These are phyloP conservation scores for Drosophila neoperkinsi DNA, from an alignment of 2,888 invertebrate species.

Conservation along the genomic window DNA sequence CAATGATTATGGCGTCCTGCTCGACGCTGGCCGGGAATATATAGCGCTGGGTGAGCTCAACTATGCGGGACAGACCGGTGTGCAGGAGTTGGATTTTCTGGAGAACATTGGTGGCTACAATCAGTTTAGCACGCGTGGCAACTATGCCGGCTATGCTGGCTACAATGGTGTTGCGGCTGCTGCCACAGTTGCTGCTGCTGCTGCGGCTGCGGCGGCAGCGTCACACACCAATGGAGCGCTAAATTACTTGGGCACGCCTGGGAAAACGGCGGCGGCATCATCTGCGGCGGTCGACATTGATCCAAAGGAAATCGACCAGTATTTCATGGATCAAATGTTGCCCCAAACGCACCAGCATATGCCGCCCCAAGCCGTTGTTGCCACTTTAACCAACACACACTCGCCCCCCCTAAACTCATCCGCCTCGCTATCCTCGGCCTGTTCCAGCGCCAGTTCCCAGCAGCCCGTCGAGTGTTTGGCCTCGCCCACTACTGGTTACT, in stretches of 20 bases:
- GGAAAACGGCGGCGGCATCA: slow-evolving; percentile 33
- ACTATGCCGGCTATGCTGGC: slow-evolving; percentile 36
- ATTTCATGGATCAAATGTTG: slow-evolving; percentile 84
- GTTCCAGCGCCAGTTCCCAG: slow-evolving; percentile 71
- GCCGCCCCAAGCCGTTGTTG: not conserved
- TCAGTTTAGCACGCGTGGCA: slow-evolving; percentile 35
- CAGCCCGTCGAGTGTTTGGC: slow-evolving; percentile 61
- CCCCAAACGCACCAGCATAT: slow-evolving; percentile 72
- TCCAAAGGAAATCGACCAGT: slow-evolving; percentile 85
- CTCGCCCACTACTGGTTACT: slow-evolving; percentile 57
- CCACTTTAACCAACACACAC: slow-evolving; percentile 30
- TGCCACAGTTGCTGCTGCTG: slow-evolving; percentile 11
- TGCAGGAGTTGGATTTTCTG: slow-evolving; percentile 66
- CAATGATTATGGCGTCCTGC: slow-evolving; percentile 73
- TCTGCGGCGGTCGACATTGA: slow-evolving; percentile 75
- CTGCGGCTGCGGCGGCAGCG: slow-evolving; percentile 50
- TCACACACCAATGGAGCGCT: slow-evolving; percentile 83
- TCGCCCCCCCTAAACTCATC: slow-evolving; percentile 74
- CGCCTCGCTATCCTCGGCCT: slow-evolving; percentile 74
- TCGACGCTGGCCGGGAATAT: slow-evolving; percentile 78
- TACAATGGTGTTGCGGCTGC: slow-evolving; percentile 24
- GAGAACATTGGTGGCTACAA: slow-evolving; percentile 65
- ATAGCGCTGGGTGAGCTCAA: slow-evolving; percentile 73
- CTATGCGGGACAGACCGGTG: slow-evolving; percentile 46
- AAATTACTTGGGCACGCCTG: slow-evolving; percentile 82